Base-by-base conservation (phyloP, 2,888 invertebrate species). In the Trissolcus brochymenae region DNA sequence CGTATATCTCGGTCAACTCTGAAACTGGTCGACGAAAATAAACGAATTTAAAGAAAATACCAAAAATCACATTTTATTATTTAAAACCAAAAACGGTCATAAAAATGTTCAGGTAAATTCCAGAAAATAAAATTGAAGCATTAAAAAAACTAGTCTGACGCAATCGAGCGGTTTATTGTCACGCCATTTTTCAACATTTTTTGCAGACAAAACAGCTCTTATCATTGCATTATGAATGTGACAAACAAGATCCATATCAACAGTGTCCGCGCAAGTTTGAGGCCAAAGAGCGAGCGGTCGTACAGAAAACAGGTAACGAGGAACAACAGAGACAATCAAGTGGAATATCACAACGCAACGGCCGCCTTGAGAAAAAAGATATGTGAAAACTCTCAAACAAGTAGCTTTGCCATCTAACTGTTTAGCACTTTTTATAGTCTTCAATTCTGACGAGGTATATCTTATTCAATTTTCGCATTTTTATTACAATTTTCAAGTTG, bases 271-370 rank as follows among this genome's bases (percentile, higher is more conserved):
- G 14, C 64, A 65, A 68, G 70, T 76, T 76, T 76, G n/a, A 67
- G 64, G 46, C 72, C 61, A 67, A 75, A 61, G 70, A 73, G 72
- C 72, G 67, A 65, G 65, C 14, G 61, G 54, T 64, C 59, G 55
- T 68, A 64, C 72, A 73, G 76, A 61, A 66, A 73, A 68, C 72
- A 77, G 60, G 72, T 73, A 73, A 68, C 67, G 67, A 67, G 59
- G 55, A 61, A 67, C 66, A 66, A 72, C 59, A 64, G 64, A 53
- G 56, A 68, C 68, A 75, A 64, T 75, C 56, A 67, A 75, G 64
- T 56, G 54, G 16, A 64, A 68, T 68, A 68, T 75, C 64, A 56
- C 62, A 57, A 62, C 67, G 56, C 7, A 62, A 66, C 57, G 61
- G 67, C 53, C 66, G 46, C 68, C 64, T 75, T 68, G 64, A 67